Base-by-base conservation (phyloP, 2,888 invertebrate genomes). In the Mesorhabditis belari region DNA sequence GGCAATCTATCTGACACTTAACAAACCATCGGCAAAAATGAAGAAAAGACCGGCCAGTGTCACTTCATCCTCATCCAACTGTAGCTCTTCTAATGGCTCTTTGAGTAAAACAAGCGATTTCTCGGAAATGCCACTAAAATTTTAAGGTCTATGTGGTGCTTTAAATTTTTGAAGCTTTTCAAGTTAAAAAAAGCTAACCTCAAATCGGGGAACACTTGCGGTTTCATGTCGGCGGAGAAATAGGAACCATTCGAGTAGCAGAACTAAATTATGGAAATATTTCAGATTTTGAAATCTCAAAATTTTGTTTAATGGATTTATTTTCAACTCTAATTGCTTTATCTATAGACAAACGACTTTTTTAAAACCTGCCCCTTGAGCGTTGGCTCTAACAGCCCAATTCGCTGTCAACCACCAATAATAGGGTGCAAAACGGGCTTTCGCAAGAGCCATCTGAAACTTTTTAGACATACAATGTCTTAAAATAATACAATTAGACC, bases 221-320 rank as follows among this genome's bases (percentile, higher is more conserved):
- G 24, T 3, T 29, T 9, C 3, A 63, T 57, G 2, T 67, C 61
- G 1, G 68, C 63, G 6, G 76, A 73, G 49, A 75, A 77, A 57
- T 75, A 77, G 21, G 76, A 60, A 21, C 76, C 77, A 54, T 77
- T 77, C 17, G 69, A 61, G 54, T 77, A 77, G 58, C 76, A 77
- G 12, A 77, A 60, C n/a, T n/a, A n/a, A n/a, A n/a, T n/a, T n/a
- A n/a, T n/a, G n/a, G n/a, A n/a, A n/a, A n/a, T n/a, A n/a, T n/a
- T n/a, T n/a, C n/a, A n/a, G n/a, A n/a, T n/a, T n/a, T n/a, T n/a
- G n/a, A n/a, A n/a, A n/a, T n/a, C n/a, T n/a, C n/a, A n/a, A n/a
- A n/a, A n/a, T n/a, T n/a, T n/a, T n/a, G n/a, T n/a, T n/a, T n/a
- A n/a, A n/a, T n/a, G n/a, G n/a, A n/a, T n/a, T n/a, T n/a, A n/a